A percentile compares a stretch with the other conserved stretches of the same genome.
These are phyloP conservation scores for Agrotis clavis DNA, from an alignment of 2,888 invertebrate genomes.

Conservation along the genomic window DNA sequence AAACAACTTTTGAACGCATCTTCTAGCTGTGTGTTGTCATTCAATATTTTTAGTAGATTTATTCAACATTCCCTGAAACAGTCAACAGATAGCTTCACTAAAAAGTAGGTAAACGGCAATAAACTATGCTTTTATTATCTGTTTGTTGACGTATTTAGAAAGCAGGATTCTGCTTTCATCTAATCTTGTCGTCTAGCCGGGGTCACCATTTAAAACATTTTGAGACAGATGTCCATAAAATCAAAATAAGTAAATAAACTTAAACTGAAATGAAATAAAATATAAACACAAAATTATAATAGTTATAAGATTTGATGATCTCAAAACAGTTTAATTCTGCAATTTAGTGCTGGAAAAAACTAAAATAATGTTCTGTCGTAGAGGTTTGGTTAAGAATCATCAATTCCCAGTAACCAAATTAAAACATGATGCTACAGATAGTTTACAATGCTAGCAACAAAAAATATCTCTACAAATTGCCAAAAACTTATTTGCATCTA, in stretches of 20 bases:
- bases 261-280: neutral
- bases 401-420: conserved; percentile 2
- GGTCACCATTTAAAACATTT: neutral
- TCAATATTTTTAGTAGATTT: neutral
- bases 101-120: no score
- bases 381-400: neutral
- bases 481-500: conserved; percentile 52
- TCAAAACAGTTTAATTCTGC: neutral
- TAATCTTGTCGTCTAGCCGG: neutral
- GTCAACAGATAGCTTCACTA: no score
- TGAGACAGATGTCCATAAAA: no score
- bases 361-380: no score
- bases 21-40: neutral
- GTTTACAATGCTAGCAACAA: conserved; percentile 10
- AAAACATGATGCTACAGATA: conserved; percentile 12
- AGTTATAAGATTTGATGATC: neutral
- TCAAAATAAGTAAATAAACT: no score
- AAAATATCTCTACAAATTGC: conserved; percentile 29
- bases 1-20: no score
- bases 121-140: no score
- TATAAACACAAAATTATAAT: neutral
- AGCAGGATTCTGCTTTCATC: neutral
- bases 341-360: neutral
- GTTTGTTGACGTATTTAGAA: neutral
- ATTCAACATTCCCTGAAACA: neutral